These are phyloP conservation scores for Scalopus aquaticus DNA, from an alignment of 2,113 vertebrate genomes.

Conservation along the genomic window DNA sequence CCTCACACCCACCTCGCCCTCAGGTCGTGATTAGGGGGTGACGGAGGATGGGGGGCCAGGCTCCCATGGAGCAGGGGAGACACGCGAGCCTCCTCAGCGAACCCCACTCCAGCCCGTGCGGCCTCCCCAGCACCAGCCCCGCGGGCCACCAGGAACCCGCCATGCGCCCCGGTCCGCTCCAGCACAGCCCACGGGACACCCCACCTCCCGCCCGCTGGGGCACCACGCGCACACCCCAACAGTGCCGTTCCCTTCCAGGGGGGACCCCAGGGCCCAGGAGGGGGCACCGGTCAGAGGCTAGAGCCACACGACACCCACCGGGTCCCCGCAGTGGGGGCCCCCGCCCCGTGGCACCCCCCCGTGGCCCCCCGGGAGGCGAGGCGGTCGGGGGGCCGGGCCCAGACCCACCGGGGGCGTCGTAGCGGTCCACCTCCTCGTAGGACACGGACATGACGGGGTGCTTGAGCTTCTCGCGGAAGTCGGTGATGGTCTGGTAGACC, in stretches of 20 bases:
- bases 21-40: too few relatives aligned
- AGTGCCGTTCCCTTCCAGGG: too few relatives aligned
- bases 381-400: not conserved
- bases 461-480: conserved; percentile 95
- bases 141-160: too few relatives aligned
- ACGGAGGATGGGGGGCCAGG: not conserved
- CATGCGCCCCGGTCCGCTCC: too few relatives aligned
- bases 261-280: too few relatives aligned
- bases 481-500: conserved; percentile 96
- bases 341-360: too few relatives aligned
- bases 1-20: not conserved
- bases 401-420: conserved; percentile 91
- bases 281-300: too few relatives aligned
- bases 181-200: too few relatives aligned
- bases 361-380: not conserved
- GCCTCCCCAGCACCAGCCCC: not conserved
- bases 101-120: rapidly evolving
- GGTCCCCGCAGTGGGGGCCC: too few relatives aligned
- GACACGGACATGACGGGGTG: conserved; percentile 98
- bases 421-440: conserved; percentile 95
- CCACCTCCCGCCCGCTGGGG: too few relatives aligned
- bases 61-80: not conserved
- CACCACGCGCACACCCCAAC: too few relatives aligned
- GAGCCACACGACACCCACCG: too few relatives aligned
- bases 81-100: not conserved